Percentiles rank a stretch among this genome's conserved stretches.
Conservation (phyloP, 2,113 vertebrate species). For the Lucifuga dentata region DNA sequence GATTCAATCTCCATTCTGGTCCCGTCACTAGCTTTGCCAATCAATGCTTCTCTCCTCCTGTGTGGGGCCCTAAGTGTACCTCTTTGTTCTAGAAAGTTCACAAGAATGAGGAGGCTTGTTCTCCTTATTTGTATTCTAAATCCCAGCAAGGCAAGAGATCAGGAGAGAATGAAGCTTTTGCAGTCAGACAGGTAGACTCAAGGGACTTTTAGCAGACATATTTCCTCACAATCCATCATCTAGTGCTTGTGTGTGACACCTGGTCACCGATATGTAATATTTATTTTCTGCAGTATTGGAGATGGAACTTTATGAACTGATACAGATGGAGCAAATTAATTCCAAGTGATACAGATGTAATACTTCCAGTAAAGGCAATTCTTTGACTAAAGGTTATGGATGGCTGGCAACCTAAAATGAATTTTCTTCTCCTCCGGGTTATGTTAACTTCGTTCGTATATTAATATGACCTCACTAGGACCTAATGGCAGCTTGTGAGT, state of each 20-base stretch:
- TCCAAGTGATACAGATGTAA: conserved; percentile 56
- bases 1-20: conserved; percentile 81
- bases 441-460: conserved; percentile 55
- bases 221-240: conserved; percentile 20
- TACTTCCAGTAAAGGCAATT: conserved; percentile 44
- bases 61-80: conserved; percentile 71
- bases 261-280: conserved; percentile 49
- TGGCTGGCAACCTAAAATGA: conserved; percentile 42
- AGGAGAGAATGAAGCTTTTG: conserved; percentile 57
- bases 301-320: conserved; percentile 20
- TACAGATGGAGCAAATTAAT: conserved; percentile 45
- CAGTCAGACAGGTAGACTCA: conserved; percentile 63
- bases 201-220: conserved; percentile 57
- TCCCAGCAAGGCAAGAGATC: conserved; percentile 61
- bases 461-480: conserved; percentile 57
- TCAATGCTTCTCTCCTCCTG: conserved; percentile 70
- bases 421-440: conserved; percentile 53
- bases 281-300: conserved; percentile 41
- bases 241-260: conserved; percentile 29
- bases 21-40: conserved; percentile 70
- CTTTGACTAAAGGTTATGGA: conserved; percentile 60
- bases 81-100: conserved; percentile 80
- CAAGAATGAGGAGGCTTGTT: conserved; percentile 78
- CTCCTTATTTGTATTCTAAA: conserved; percentile 79
- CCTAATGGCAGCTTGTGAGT: conserved; percentile 36